Base-by-base conservation (phyloP, 2,888 invertebrate genomes). In the Doris montereyensis region DNA sequence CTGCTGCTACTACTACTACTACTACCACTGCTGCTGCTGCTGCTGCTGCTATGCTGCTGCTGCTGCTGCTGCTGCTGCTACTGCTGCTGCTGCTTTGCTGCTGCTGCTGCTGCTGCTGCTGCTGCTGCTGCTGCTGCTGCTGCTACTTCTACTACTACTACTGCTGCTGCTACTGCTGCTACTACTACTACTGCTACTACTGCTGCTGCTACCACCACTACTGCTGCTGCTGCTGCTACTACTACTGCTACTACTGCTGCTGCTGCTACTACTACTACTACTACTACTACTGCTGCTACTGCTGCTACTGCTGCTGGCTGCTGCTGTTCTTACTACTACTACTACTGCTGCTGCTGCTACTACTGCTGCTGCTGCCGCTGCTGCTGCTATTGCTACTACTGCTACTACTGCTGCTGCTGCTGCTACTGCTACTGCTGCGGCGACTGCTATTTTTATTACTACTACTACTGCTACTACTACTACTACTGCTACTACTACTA, bases 351-450 rank as follows among this genome's bases (percentile, higher is more conserved):
- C 71, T 71, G 35, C 41, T 71, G n/a, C 71, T 35, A 32, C 32
- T 71, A 71, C 71, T 35, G 21, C 41, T 71, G 35, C 71, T 71
- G 35, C n/a, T 35, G 35, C 71, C 35, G 35, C 32, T 35, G n/a
- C 41, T 71, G 35, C 32, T 4, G n/a, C 71, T 35, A 71, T 30
- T 71, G 21, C 71, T 30, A 71, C n/a, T 71, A 71, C 26, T 21
- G 8, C n/a, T 67, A 67, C 67, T 67, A 34, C 71, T 71, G 30
- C 71, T 71, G 35, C 71, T 71, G 35, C 71, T 71, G 35, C 71
- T 41, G n/a, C n/a, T n/a, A n/a, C n/a, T n/a, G n/a, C n/a, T n/a
- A 41, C 52, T 41, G 17, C 52, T 17, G 17, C 52, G 8, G 17
- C 52, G 5, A 41, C 52, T 41, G 17, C 52, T 41, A 41, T 17